Evolutionary conservation across 1,140 invertebrate species (phyloP), one percentile per base, ranked within the genome.

Genomic region (Antheraea pernyi): DNA sequence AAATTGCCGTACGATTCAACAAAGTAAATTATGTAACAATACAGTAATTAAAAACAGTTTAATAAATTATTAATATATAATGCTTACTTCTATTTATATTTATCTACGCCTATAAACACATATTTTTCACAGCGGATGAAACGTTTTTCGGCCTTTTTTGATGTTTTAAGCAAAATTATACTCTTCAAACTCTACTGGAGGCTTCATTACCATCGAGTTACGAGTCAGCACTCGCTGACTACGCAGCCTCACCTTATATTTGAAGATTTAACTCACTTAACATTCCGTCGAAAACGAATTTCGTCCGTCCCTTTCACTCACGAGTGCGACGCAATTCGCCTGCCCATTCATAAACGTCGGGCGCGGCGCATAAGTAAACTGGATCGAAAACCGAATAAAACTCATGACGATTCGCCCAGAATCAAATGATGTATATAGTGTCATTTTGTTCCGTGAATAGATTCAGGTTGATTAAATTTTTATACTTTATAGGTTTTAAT

Each of bases 201-300:
- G 16, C 46, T 53, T 84, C 83, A 87, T 87, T 89, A 85, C 70
- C 84, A 86, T 76, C 80, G 72, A 77, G 70, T 69, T 72, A 42
- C 59, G 67, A 81, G 77, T 86, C 82, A 83, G 82, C 85, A 70
- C 19, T 67, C 78, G 86, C 86, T 85, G 85, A 87, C 81, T 86
- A 75, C 68, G 68, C 83, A 79, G 71, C 4, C 79, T 76, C 76
- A 91, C 88, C 88, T 88, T 91, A 87, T 91, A 91, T 88, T 86
- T 86, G 82, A 78, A 84, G 87, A 87, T 85, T 91, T 89, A 88
- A 89, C 84, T 88, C 85, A 84, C 82, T 91, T 85, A 86, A 85
- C 80, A 84, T 88, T 85, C 73, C 82, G 80, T 79, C 76, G 74
- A 79, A 83, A 85, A 84, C 81, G 86, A 88, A 83, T 86, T 83